Conservation (phyloP, 1,140 invertebrate genomes). For the Uloborus diversus region DNA sequence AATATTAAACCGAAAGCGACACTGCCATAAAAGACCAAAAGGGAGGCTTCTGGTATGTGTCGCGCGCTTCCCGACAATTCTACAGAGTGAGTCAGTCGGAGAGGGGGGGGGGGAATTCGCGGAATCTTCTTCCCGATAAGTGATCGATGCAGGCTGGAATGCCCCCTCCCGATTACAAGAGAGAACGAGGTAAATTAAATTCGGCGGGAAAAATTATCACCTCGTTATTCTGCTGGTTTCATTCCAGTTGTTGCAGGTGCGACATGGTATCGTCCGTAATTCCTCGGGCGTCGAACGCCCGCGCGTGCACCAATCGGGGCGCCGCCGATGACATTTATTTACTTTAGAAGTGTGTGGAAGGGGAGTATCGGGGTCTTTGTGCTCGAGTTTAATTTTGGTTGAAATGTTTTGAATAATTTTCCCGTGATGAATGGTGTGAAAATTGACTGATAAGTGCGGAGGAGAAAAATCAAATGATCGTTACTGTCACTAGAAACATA, state of each 20-base stretch:
- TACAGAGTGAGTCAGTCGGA: not conserved
- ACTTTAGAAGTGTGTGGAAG: not conserved
- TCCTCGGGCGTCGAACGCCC: not conserved
- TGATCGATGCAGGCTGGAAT: slow-evolving; percentile 31
- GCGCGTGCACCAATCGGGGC: not conserved
- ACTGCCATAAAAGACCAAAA: slow-evolving; percentile 28
- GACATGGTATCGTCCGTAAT: not conserved
- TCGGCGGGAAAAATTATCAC: slow-evolving; percentile 27
- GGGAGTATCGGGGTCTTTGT: too few species aligned
- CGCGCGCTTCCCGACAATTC: not conserved
- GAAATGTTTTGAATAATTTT: too few species aligned
- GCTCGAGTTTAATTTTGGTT: too few species aligned
- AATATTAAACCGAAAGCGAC: slow-evolving; percentile 25
- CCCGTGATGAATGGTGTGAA: too few species aligned
- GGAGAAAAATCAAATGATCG: too few species aligned
- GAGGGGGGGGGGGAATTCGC: not conserved
- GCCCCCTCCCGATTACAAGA: not conserved
- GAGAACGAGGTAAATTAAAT: slow-evolving; percentile 37
- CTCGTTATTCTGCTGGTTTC: slow-evolving; percentile 17
- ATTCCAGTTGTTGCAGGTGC: not conserved
- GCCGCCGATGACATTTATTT: slow-evolving; percentile 13
- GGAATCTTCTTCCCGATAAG: slow-evolving; percentile 26
- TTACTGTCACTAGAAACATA: too few species aligned
- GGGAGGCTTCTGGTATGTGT: not conserved
- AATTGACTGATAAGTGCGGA: too few species aligned